Evolutionary conservation across 1,140 invertebrate genomes (phyloP), one percentile per base, ranked within the genome.

Genomic region (Mamestra configurata): DNA sequence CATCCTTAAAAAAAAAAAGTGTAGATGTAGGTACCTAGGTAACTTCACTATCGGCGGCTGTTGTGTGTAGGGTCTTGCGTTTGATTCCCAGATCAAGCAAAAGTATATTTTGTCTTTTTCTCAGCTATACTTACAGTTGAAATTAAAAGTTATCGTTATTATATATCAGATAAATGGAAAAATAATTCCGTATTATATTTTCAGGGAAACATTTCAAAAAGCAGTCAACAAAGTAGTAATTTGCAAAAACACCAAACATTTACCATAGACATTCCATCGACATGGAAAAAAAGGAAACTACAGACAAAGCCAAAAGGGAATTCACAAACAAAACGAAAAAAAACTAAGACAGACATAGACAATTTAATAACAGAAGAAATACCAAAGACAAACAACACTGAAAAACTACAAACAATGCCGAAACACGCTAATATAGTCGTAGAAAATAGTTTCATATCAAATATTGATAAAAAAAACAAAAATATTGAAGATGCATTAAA

Each of bases 401-500:
- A 57, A 4, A 35, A 15, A 4, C 5, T 10, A 64, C 27, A 37
- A 35, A 15, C 5, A 59, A 7, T 22, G 22, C 7, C 8, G 11
- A 8, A 22, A 22, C 0, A 7, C 10, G 10, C 0, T 24, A 7
- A 20, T 1, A 6, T 20, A n/a, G 7, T 5, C 0, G 27, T 7
- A 18, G 4, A 53, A 51, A 27, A 35, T 31, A 72, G 11, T 11
- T 4, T 18, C 1, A 6, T 6, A 72, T 6, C 3, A 55, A 35
- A 37, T 20, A 20, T 4, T 53, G n/a, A 11, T 8, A 61, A 6
- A 46, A 79, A 64, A n/a, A 22, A 43, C 7, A 75, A 75, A 46
- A 79, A 79, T 40, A 79, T 79, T 15, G 18, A 66, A 40, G 40
- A 22, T 13, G 70, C 78, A 27, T 40, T 79, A 20, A 49, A 66